phyloP scores from a whole-genome alignment of 2,888 invertebrate genomes.

The Sphaeridia pumilis region DNA sequence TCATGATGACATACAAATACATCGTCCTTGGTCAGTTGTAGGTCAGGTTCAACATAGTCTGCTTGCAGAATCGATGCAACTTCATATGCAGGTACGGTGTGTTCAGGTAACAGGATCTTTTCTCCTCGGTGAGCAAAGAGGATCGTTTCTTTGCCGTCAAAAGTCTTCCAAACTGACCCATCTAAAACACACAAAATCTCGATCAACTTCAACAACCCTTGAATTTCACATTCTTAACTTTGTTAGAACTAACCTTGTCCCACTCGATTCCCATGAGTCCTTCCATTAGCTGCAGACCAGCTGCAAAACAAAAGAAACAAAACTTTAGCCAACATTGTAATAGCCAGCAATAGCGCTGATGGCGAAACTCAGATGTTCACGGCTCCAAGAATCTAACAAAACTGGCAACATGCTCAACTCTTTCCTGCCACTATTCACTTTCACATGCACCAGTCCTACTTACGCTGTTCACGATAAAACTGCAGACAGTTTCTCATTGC shows the following conservation, averaged over 20 bases:
- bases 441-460: no score
- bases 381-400: no score
- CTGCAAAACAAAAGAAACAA: no score
- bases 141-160: slow-evolving; percentile 15
- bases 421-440: no score
- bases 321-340: no score
- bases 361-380: no score
- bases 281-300: background rate
- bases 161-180: slow-evolving; percentile 18
- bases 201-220: background rate
- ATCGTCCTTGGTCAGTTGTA: slow-evolving; percentile 28
- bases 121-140: slow-evolving; percentile 32
- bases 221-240: background rate
- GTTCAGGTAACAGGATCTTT: slow-evolving; percentile 29
- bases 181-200: background rate
- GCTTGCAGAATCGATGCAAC: slow-evolving; percentile 25
- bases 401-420: no score
- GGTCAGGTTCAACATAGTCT: slow-evolving; percentile 33
- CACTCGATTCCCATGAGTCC: no score
- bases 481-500: no score
- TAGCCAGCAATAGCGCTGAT: no score
- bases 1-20: slow-evolving; percentile 32
- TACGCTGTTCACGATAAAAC: no score
- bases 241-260: background rate
- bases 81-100: slow-evolving; percentile 29